These are phyloP conservation scores for Diplosoma virens DNA, from an alignment of 23 tunicate species.

Conservation along the genomic window DNA sequence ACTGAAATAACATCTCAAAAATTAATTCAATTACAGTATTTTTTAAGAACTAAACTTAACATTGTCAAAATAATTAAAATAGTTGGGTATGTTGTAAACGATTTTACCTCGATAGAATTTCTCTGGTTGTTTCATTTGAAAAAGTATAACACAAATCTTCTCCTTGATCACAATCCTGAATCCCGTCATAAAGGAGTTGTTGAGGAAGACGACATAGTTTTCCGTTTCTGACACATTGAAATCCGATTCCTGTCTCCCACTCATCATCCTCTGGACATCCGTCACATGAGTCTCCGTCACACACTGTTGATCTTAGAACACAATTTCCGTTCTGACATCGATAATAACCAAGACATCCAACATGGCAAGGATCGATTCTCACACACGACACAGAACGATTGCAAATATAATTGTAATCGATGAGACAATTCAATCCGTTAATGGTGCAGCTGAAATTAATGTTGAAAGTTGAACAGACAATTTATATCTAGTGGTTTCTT, in stretches of 20 bases:
- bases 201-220: constrained; percentile 41
- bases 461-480: too few relatives aligned
- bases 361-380: neutral
- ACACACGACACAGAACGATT: neutral
- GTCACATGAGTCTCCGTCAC: constrained; percentile 40
- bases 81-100: too few relatives aligned
- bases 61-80: too few relatives aligned
- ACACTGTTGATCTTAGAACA: constrained; percentile 32
- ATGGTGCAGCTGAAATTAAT: neutral
- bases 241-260: constrained; percentile 21
- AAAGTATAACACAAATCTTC: constrained; percentile 49
- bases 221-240: constrained; percentile 25
- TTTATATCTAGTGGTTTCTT: too few relatives aligned
- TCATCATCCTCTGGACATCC: constrained; percentile 60
- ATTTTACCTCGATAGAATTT: too few relatives aligned
- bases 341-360: neutral
- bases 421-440: neutral
- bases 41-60: too few relatives aligned
- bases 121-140: too few relatives aligned
- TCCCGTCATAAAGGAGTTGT: constrained; percentile 45
- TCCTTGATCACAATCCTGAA: constrained; percentile 42
- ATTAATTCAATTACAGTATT: too few relatives aligned
- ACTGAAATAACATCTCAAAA: too few relatives aligned
- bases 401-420: neutral
- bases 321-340: constrained; percentile 3